Evolutionary conservation across 2,888 invertebrate species (phyloP).

Genomic region (Dolomedes plantarius): DNA sequence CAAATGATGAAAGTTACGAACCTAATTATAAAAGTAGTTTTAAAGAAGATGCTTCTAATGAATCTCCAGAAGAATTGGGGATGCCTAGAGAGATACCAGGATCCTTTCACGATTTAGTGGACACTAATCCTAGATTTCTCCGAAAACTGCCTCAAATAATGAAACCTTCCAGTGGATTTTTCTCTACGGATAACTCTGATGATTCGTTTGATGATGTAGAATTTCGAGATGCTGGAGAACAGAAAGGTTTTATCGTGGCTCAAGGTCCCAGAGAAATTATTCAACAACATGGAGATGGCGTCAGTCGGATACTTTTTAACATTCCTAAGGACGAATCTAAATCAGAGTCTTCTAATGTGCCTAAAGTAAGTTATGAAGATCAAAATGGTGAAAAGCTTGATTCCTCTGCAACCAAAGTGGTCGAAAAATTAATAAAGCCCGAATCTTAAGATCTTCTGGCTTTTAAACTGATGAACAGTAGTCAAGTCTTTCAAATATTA

Average conservation of each 20-base stretch:
- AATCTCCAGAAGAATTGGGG: background rate
- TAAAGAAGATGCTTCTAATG: background rate
- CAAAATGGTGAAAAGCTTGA: background rate
- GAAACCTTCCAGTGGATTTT: background rate
- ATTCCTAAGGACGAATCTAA: background rate
- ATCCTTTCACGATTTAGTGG: slow-evolving; percentile 37
- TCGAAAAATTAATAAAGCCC: background rate
- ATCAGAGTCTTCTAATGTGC: background rate
- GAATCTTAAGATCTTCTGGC: background rate
- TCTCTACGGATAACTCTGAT: slow-evolving; percentile 7
- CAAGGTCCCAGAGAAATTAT: slow-evolving; percentile 36
- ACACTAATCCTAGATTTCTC: slow-evolving; percentile 30
- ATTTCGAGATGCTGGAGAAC: slow-evolving; percentile 13
- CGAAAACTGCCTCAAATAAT: slow-evolving; percentile 3
- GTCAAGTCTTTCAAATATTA: background rate
- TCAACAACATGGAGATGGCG: slow-evolving; percentile 50
- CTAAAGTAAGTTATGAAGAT: background rate
- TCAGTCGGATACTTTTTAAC: slow-evolving; percentile 52
- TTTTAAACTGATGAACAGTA: background rate
- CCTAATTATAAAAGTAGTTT: background rate
- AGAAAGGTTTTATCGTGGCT: slow-evolving; percentile 25
- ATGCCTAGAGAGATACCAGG: slow-evolving; percentile 24
- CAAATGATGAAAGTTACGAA: slow-evolving; percentile 5
- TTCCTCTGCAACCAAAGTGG: background rate
- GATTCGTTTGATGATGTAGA: slow-evolving; percentile 24